Evolutionary conservation across 2,888 invertebrate genomes (phyloP).

Genomic region (Drosophila subquinaria): DNA sequence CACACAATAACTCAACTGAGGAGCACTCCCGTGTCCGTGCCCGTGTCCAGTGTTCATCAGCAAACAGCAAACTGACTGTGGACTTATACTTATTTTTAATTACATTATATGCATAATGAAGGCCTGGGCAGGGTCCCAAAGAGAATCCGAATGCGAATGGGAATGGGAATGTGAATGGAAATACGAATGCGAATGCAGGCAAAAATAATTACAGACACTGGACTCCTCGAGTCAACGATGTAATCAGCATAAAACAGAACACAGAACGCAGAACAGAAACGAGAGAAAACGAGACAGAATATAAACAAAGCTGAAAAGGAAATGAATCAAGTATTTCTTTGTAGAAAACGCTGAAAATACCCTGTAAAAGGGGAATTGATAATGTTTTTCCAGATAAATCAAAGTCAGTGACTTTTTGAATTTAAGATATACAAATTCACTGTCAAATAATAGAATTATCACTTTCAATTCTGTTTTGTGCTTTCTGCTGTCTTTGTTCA

Average conservation of each 20-base stretch:
- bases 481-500: too few species aligned
- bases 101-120: slow-evolving; percentile 80
- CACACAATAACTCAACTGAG: slow-evolving; percentile 53
- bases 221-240: slow-evolving; percentile 59
- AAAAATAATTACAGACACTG: slow-evolving; percentile 72
- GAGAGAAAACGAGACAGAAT: background rate
- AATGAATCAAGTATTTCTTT: background rate
- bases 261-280: background rate
- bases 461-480: too few species aligned
- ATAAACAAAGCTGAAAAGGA: slow-evolving; percentile 3
- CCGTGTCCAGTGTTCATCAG: slow-evolving; percentile 25
- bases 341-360: slow-evolving; percentile 9
- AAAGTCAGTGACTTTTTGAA: too few species aligned
- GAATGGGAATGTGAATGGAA: slow-evolving; percentile 41
- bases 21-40: too few species aligned
- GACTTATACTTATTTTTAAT: slow-evolving; percentile 61
- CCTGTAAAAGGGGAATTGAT: slow-evolving; percentile 10
- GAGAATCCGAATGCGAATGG: slow-evolving; percentile 52
- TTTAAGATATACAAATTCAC: too few species aligned
- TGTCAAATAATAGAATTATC: too few species aligned
- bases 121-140: slow-evolving; percentile 42
- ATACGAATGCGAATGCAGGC: slow-evolving; percentile 51
- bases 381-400: too few species aligned
- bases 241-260: slow-evolving; percentile 64
- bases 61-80: slow-evolving; percentile 10